Base-by-base conservation (phyloP, 2,113 vertebrate species). In the Nesoenas mayeri region DNA sequence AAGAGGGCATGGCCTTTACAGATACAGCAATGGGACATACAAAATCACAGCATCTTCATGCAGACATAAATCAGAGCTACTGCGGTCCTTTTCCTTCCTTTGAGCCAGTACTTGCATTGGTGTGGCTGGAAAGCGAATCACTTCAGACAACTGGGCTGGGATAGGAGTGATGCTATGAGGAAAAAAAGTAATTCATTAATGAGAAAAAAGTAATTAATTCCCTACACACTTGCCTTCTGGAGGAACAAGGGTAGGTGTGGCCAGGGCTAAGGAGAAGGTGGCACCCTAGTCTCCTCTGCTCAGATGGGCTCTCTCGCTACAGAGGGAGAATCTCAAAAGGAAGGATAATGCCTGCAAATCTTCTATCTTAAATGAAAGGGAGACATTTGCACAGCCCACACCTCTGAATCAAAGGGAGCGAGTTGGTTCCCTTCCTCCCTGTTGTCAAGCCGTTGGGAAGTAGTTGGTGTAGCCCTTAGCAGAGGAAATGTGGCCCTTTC, bases 241-340 rank as follows among this genome's bases (percentile, higher is more conserved):
- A 67, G 44, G 32, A 77, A 34, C 20, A 38, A 1, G 3, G 38
- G 31, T 71, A 26, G 14, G 11, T 58, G 42, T n/a, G 65, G 36
- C 50, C 29, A 66, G 18, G 38, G 54, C 64, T 67, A 32, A 61
- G 67, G 34, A 85, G 54, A 53, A 79, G 24, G 25, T 58, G 48
- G 24, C 48, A 83, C 29, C 58, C 26, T 48, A 8, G 13, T 47
- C 58, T 65, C 7, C 50, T 64, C 31, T 60, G 50, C 44, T 70
- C 67, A 42, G 40, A 36, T 40, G 32, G 47, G 20, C 25, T 70
- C 40, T 75, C 42, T 80, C 15, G 11, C 26, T 91, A 21, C 51
- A 64, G 73, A 86, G 42, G 56, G 72, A 89, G 53, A 84, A 81
- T 57, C 92, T 89, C 94, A 89, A 74, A 96, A 73, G 77, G 84